Conservation (phyloP, 2,888 invertebrate species). For the Ceratothoa steindachneri region DNA sequence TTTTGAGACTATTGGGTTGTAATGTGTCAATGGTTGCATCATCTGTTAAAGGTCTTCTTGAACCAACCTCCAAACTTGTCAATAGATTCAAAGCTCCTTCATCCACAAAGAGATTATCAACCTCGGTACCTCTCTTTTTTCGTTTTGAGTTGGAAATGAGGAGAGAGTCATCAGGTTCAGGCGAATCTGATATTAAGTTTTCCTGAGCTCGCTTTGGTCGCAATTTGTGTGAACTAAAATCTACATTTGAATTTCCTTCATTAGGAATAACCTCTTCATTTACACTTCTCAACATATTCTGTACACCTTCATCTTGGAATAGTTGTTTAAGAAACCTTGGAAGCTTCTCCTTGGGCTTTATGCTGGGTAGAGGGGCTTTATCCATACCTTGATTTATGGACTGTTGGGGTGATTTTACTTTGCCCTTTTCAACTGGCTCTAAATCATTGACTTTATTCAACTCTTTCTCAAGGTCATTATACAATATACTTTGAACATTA, state of each 20-base stretch:
- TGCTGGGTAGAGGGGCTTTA: not conserved
- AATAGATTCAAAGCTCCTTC: conserved; percentile 45
- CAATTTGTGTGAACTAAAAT: conserved; percentile 29
- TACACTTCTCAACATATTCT: conserved; percentile 46
- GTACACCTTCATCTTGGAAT: conserved; percentile 44
- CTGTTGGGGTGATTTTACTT: not conserved
- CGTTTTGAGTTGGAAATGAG: conserved; percentile 19
- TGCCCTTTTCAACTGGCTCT: not conserved
- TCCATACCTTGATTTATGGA: not conserved
- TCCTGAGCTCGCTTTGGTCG: conserved; percentile 40
- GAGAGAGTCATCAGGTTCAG: conserved; percentile 36
- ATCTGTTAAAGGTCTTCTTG: conserved; percentile 29
- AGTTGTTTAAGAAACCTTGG: conserved; percentile 42
- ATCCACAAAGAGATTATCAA: conserved; percentile 42
- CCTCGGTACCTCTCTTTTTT: conserved; percentile 33
- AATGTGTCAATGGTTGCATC: conserved; percentile 32
- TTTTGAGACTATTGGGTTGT: conserved; percentile 30
- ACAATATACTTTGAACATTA: not conserved
- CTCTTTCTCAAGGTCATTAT: not conserved
- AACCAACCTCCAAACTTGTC: conserved; percentile 28
- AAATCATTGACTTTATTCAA: not conserved
- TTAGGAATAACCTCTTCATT: conserved; percentile 19
- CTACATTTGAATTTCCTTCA: conserved; percentile 30
- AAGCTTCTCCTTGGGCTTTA: conserved; percentile 34
- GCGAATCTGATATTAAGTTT: conserved; percentile 39